Base-by-base conservation (phyloP, 2,113 vertebrate species). In the Progne subis region DNA sequence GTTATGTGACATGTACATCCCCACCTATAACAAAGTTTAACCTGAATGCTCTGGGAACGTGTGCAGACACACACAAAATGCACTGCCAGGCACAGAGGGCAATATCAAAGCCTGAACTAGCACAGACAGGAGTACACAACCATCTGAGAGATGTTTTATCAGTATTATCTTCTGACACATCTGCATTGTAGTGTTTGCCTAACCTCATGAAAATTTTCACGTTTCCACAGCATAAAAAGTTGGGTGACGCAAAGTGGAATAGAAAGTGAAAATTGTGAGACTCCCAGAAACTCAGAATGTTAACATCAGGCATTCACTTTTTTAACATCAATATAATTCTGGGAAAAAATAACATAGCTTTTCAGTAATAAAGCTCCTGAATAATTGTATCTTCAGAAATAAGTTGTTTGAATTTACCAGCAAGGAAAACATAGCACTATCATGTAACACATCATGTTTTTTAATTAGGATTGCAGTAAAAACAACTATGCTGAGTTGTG, bases 31-130 rank as follows among this genome's bases (percentile, higher is more conserved):
- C 14, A 6, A 46, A 24, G n/a, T 53, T 57, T 18, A 76, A 49
- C 47, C 18, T 11, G 4, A 49, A 50, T 23, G 47, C 24, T 69
- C 28, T 11, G 31, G 52, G 59, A 44, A 50, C 0, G 0, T 8
- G 17, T 24, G 16, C 37, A 79, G 43, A 8, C 15, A 23, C 41
- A 72, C 14, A 65, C 41, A 14, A 49, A 44, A 52, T 5, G 28
- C 34, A 31, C 5, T 53, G 41, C 34, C 26, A 12, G 24, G 68
- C 44, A 75, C 4, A 4, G 50, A 69, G 18, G 31, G 37, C 81
- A 72, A 1, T 7, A 47, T 7, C 26, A 47, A 47, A 61, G 32
- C 23, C 32, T 4, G 43, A 74, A 56, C 32, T 9, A 55, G 41
- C 67, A 63, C 19, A 47, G 29, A 50, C 63, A 13, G 12, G 25